Percentiles rank a stretch among this genome's conserved stretches.
Evolutionary conservation across 1,140 invertebrate species (phyloP).

Genomic region (Heliconius nattereri): DNA sequence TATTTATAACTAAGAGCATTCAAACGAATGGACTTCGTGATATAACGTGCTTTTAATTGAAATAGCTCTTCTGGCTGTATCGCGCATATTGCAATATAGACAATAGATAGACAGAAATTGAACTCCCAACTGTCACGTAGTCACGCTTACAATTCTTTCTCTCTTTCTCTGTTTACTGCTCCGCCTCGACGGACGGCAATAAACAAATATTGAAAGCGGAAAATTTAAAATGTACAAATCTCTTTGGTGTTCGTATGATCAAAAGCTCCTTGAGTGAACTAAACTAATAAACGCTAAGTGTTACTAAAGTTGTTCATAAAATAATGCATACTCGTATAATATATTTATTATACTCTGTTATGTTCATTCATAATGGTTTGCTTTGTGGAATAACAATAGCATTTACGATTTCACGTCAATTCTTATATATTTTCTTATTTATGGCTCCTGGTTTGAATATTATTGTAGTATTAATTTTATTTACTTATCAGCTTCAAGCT

Average conservation of each 20-base stretch:
- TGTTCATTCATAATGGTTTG: conserved; percentile 1
- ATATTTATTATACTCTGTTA: neutral
- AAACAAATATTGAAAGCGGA: too few relatives aligned
- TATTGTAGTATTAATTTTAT: neutral
- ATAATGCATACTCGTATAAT: neutral
- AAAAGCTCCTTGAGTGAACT: too few relatives aligned
- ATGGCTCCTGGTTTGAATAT: neutral
- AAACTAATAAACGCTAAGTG: conserved; percentile 14
- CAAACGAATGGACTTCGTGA: neutral
- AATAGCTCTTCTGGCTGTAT: neutral
- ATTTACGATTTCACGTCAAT: conserved; percentile 25
- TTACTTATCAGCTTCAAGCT: too few relatives aligned
- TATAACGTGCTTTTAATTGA: neutral
- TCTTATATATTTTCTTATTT: neutral
- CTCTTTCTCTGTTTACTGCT: too few relatives aligned
- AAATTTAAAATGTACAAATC: neutral
- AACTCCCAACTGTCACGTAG: too few relatives aligned
- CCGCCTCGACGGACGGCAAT: too few relatives aligned
- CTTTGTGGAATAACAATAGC: conserved; percentile 21
- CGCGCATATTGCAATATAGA: too few relatives aligned
- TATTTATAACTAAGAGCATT: too few relatives aligned
- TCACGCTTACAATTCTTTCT: too few relatives aligned
- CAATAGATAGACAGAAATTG: too few relatives aligned
- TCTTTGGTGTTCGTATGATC: too few relatives aligned
- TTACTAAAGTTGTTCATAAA: conserved; percentile 7